Evolutionary conservation across 2,888 invertebrate genomes (phyloP), one percentile per base, ranked within the genome.

Genomic region (Hydraecia micacea): DNA sequence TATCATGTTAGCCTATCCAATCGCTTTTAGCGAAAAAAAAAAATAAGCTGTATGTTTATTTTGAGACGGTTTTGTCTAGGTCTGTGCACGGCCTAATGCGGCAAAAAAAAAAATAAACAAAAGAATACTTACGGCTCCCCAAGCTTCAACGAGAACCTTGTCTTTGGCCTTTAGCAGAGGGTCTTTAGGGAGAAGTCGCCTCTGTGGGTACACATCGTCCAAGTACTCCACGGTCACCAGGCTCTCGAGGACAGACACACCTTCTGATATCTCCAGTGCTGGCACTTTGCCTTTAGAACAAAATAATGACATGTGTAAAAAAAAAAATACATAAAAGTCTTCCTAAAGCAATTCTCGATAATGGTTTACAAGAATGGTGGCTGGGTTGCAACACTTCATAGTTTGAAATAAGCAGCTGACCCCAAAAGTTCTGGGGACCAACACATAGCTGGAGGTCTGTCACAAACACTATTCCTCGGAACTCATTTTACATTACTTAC

Each of bases 181-280:
- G 91, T 98, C 98, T 69, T 97, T 97, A 0, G 98, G 97, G 79
- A 98, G 96, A 21, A 99, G 94, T 18, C 97, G 97, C 18, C 96
- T 93, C 80, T 98, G 96, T 0, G 98, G 97, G 93, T 98, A 98
- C 60, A 97, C 97, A 75, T 98, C 99, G 89, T 99, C 98, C 73
- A 99, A 92, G 91, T 98, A 99, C 90, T 99, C 98, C 39, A 97
- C 97, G 58, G 98, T 97, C 60, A 99, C 97, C 80, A 98, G 95
- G 86, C 98, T 98, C 92, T 99, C 99, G 89, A 97, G 98, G 15
- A 99, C 93, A 8, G 97, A 95, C 49, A 97, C 97, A 36, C 98
- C 98, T 60, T 97, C 97, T 85, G 97, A 95, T 39, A 98, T 90
- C 92, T 98, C 98, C 55, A 99, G 89, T 0, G 98, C 97, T 6